Conservation (phyloP, 2,888 invertebrate genomes). For the Octodonta nipae region DNA sequence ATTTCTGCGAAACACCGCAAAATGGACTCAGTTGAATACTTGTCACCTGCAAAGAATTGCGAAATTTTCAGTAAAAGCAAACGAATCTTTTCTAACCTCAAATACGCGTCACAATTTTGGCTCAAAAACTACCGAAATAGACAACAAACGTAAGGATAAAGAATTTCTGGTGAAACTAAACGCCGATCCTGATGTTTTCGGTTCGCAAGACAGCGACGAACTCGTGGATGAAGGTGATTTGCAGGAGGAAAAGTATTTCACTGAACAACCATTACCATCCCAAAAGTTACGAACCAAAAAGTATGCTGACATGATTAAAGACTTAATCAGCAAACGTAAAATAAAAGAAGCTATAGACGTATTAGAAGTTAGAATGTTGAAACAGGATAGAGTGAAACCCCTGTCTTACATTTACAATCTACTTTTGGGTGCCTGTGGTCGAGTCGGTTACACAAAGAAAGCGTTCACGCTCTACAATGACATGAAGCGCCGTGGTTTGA, state of each 20-base stretch:
- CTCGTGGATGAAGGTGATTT: constrained; percentile 40
- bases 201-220: constrained; percentile 31
- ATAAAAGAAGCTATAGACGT: constrained; percentile 67
- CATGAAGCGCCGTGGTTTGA: constrained; percentile 63
- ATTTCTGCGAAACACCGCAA: too few species aligned
- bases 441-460: constrained; percentile 71
- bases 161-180: constrained; percentile 28
- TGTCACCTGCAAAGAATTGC: too few species aligned
- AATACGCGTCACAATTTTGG: too few species aligned
- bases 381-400: constrained; percentile 66
- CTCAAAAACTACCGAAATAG: too few species aligned
- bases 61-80: too few species aligned
- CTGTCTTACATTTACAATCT: constrained; percentile 67
- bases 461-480: constrained; percentile 71
- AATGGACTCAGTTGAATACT: too few species aligned
- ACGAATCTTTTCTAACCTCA: too few species aligned
- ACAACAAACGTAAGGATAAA: too few species aligned
- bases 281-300: constrained; percentile 47
- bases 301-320: constrained; percentile 60
- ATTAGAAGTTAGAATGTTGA: constrained; percentile 60
- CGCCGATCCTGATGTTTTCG: constrained; percentile 47
- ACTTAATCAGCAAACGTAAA: constrained; percentile 47
- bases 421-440: constrained; percentile 70
- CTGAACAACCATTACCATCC: constrained; percentile 36
- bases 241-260: constrained; percentile 44